Evolutionary conservation across 2,888 invertebrate species (phyloP), one percentile per base, ranked within the genome.

Genomic region (Linnaemya vulpina): DNA sequence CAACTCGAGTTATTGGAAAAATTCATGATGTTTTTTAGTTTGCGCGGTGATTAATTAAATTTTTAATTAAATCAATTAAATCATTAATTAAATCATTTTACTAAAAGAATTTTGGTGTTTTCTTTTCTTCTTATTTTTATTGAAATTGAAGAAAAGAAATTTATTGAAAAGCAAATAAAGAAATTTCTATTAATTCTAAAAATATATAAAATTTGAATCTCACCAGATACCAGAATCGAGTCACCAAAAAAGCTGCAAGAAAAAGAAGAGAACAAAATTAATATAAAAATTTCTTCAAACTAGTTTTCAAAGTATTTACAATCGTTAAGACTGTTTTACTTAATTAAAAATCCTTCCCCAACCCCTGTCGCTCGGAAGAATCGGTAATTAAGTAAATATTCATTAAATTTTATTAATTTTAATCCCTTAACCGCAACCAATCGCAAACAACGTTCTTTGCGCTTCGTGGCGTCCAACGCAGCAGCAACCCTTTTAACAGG

Each of bases 391-490:
- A 85, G 82, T 82, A 82, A 85, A 85, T 82, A 85, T 77, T 78
- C 78, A 85, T 85, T 74, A 70, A 70, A 82, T 85, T 85, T 82
- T 58, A 78, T 82, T 85, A 85, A 85, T 85, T 85, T 82, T 85
- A 85, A 85, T 85, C 85, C 85, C 76, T 79, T 82, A 78, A 85
- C 85, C 85, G 53, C 65, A 85, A 82, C 85, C 82, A 85, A 85
- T 85, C 71, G 70, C 70, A 60, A 67, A 79, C 75, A 82, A 55
- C 60, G 82, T 53, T 51, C 17, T 10, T 25, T 53, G 40, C 35
- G 60, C 25, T 51, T 62, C 30, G 2, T 30, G 3, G 30, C 5
- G 30, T 30, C 3, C 30, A 30, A 5, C 25, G 11, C 40, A 53
- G n/a, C 46, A 68, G 68, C 75, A 76, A 77, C 71, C 82, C 82